Conservation (phyloP, 2,797 vertebrate genomes). For the Hozukius guyotensis region DNA sequence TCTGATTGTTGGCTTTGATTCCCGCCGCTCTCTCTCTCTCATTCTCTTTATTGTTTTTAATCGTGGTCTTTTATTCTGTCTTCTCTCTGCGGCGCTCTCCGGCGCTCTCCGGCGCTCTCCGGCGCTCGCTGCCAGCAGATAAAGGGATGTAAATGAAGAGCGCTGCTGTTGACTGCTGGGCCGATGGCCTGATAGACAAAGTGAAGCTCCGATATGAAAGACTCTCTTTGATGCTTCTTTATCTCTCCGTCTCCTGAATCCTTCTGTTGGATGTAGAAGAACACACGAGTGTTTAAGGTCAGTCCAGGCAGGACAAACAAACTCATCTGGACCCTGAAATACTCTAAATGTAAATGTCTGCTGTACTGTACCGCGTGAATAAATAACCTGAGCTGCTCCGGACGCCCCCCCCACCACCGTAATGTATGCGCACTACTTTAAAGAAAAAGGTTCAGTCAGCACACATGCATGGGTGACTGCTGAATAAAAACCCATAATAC, state of each 20-base stretch:
- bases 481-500: constrained; percentile 47
- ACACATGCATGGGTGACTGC: constrained; percentile 51
- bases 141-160: constrained; percentile 40
- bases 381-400: constrained; percentile 52
- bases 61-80: constrained; percentile 12
- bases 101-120: too few relatives aligned
- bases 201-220: constrained; percentile 25
- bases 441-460: constrained; percentile 63
- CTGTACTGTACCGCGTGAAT: constrained; percentile 43
- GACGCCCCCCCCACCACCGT: not conserved
- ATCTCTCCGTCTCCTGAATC: not conserved
- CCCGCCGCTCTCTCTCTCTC: not conserved
- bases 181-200: constrained; percentile 41
- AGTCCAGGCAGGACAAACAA: constrained; percentile 42
- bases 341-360: constrained; percentile 68
- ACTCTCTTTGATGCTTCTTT: not conserved
- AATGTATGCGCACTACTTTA: constrained; percentile 49
- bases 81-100: not conserved
- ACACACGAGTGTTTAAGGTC: constrained; percentile 9
- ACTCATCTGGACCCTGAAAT: constrained; percentile 38
- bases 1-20: constrained; percentile 50
- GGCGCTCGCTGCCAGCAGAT: constrained; percentile 6
- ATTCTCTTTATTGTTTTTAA: constrained; percentile 28
- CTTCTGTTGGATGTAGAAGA: not conserved
- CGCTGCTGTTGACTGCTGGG: constrained; percentile 42